phyloP scores from a whole-genome alignment of 2,888 invertebrate genomes.

The Apodemia hepburni region DNA sequence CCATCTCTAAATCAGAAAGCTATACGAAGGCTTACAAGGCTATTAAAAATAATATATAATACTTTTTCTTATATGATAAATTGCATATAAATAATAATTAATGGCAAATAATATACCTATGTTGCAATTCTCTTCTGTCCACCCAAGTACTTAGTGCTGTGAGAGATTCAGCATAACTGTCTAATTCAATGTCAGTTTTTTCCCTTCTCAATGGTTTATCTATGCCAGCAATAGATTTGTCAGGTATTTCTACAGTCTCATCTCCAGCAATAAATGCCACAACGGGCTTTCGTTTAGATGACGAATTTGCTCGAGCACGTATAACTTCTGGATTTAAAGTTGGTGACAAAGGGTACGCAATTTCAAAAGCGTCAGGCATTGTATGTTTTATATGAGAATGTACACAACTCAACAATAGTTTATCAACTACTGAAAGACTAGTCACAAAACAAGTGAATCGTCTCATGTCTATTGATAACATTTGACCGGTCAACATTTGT shows the following conservation, averaged over 20 bases:
- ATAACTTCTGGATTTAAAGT: constrained; percentile 72
- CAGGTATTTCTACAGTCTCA: constrained; percentile 67
- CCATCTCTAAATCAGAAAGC: too few species aligned
- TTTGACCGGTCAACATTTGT: constrained; percentile 45
- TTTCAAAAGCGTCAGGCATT: constrained; percentile 82
- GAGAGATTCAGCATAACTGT: constrained; percentile 77
- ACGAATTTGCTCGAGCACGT: constrained; percentile 80
- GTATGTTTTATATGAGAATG: constrained; percentile 21
- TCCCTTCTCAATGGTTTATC: constrained; percentile 64
- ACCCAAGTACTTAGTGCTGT: constrained; percentile 70
- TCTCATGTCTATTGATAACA: constrained; percentile 62
- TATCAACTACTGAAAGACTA: constrained; percentile 28
- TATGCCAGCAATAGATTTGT: constrained; percentile 62
- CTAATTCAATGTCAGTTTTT: constrained; percentile 73
- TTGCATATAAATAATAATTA: too few species aligned
- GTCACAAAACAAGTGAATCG: constrained; percentile 44
- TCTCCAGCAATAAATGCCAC: constrained; percentile 62
- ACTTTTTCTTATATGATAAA: too few species aligned
- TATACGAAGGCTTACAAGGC: too few species aligned
- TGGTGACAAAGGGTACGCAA: constrained; percentile 75
- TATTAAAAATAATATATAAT: too few species aligned
- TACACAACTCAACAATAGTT: constrained; percentile 20
- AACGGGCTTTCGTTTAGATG: constrained; percentile 58
- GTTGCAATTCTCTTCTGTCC: constrained; percentile 77
- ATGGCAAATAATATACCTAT: constrained; percentile 69